Evolutionary conservation across 2,888 invertebrate genomes (phyloP), one percentile per base, ranked within the genome.

Genomic region (Diarsia brunnea): DNA sequence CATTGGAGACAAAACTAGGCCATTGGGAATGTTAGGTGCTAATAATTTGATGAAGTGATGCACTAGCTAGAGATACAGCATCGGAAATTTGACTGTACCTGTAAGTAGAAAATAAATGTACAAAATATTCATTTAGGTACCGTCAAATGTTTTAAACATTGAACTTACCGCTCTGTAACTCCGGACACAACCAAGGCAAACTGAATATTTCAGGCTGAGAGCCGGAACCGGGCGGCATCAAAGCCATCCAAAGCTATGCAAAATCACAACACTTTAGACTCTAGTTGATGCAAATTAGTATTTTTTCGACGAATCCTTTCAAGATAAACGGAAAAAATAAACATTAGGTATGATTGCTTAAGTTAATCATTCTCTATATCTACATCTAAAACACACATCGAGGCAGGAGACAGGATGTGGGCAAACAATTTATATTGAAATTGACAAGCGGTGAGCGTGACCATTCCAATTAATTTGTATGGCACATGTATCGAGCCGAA

Each of bases 381-480:
- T 55, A 31, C 49, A 67, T 43, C 53, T 49, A 55, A 24, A 73
- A 19, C 14, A 49, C 43, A 27, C 24, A 61, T 51, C 14, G 14
- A 69, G 27, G 38, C 70, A 38, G 8, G 38, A 38, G 38, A 51
- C 78, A 51, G 78, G 67, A 74, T 78, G 60, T 79, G 60, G 65
- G 76, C 60, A 65, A 65, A 81, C 53, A 75, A 75, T 75, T 61
- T 61, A 60, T 74, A 79, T 81, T 79, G 60, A 55, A 69, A 81
- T 66, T 75, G 82, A 81, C 79, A 81, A 65, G 69, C 61, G 45
- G 69, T 67, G 53, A 83, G 73, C 83, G 79, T 81, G 81, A 61
- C 69, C 38, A 43, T 63, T 67, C 65, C 65, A 82, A 82, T 69
- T 77, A 69, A 77, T 78, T 64, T 69, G 53, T 82, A 60, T 45